Base-by-base conservation (phyloP, 2,888 invertebrate species). In the Torymus aiolomorphi region DNA sequence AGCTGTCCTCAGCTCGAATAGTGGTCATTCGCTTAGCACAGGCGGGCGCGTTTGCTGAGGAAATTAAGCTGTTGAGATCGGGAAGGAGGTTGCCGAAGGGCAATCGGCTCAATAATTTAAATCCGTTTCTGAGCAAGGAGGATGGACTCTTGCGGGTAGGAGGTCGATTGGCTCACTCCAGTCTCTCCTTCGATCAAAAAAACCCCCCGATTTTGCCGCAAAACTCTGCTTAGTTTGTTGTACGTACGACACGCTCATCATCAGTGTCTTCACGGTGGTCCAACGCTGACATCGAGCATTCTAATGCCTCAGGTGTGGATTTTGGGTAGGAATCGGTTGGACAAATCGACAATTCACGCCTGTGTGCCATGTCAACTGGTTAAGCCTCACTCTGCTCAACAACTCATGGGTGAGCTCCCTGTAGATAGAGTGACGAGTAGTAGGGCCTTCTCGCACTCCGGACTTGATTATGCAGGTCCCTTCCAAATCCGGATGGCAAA, bases 321-420 rank as follows among this genome's bases (percentile, higher is more conserved):
- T n/a, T n/a, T n/a, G n/a, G n/a, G n/a, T n/a, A n/a, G n/a, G n/a
- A n/a, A n/a, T n/a, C n/a, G n/a, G n/a, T n/a, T n/a, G 14, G 54
- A 2, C 10, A 56, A 56, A 14, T 56, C 14, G 13, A 56, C 54
- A 56, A 13, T 56, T 56, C 54, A 14, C 13, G 54, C 14, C 5
- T 56, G 10, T 13, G 54, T 56, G 14, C 54, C 54, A 3, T 56
- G 54, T 56, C 54, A 56, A 14, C 11, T 14, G 3, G 16, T 8
- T 8, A 66, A 66, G 18, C 66, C 51, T 52, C 66, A 49, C n/a
- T 63, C n/a, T 1, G 71, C 61, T 31, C 57, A 74, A 5, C 86
- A 84, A 61, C 62, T 83, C 10, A 87, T 87, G 86, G 85, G 83
- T 31, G 59, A 85, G n/a, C 80, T 86, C 10, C 87, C 87, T 2